phyloP scores from a whole-genome alignment of 2,888 invertebrate genomes.

The Agrochola litura region DNA sequence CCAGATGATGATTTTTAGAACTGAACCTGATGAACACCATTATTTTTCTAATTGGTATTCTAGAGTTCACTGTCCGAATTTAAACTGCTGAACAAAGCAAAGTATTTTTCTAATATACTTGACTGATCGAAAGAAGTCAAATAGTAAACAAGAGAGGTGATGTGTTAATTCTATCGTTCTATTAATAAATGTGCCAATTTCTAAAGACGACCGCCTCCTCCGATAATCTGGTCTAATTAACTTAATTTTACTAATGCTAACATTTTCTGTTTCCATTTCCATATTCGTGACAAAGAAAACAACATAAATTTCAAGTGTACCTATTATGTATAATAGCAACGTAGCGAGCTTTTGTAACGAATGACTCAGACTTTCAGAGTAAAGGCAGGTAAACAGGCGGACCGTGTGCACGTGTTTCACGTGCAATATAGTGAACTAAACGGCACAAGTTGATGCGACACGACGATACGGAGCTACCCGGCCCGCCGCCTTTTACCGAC shows the following conservation, averaged over 20 bases:
- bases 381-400: conserved; percentile 52
- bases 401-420: conserved; percentile 67
- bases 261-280: conserved; percentile 15
- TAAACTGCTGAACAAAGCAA: conserved; percentile 2
- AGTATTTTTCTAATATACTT: neutral
- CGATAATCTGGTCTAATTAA: conserved; percentile 9
- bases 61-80: too few relatives aligned
- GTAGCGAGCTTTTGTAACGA: conserved; percentile 35
- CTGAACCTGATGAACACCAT: too few relatives aligned
- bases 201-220: conserved; percentile 20
- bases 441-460: conserved; percentile 66
- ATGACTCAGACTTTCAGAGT: conserved; percentile 39
- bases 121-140: conserved; percentile 3
- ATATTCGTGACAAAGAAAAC: conserved; percentile 15
- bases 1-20: neutral
- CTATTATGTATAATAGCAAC: conserved; percentile 15
- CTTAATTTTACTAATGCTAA: conserved; percentile 25
- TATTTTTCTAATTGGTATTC: too few relatives aligned
- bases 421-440: conserved; percentile 76
- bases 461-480: conserved; percentile 70
- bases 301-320: conserved; percentile 7
- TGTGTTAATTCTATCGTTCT: neutral
- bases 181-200: conserved; percentile 12
- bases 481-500: conserved; percentile 68
- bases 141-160: neutral